phyloP scores from a whole-genome alignment of 2,797 vertebrate genomes.

The Chelmon rostratus region DNA sequence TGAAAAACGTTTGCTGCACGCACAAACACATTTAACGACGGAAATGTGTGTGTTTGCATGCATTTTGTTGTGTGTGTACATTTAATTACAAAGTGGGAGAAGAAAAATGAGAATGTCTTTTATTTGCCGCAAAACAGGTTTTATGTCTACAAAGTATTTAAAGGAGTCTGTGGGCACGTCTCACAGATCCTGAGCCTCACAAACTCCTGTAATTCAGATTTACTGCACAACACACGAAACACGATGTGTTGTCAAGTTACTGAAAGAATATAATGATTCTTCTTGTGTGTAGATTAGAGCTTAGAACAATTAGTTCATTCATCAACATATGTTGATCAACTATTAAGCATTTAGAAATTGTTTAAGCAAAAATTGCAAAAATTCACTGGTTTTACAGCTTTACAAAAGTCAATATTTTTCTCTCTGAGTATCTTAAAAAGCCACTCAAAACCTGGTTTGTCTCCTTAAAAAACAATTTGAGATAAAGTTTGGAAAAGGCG shows the following conservation, averaged over 20 bases:
- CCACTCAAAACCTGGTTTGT: no score
- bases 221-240: neutral
- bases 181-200: neutral
- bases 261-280: neutral
- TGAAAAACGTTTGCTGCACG: neutral
- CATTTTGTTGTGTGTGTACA: neutral
- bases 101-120: neutral
- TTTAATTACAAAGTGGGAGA: neutral
- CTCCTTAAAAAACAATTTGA: neutral
- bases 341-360: no score
- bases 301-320: no score
- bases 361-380: no score
- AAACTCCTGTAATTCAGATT: neutral
- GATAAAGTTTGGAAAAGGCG: neutral
- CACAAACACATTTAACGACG: neutral
- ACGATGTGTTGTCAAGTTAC: no score
- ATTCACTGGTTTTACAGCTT: no score
- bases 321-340: no score
- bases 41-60: neutral
- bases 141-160: neutral
- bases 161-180: neutral
- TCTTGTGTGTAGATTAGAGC: neutral
- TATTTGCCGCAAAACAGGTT: neutral
- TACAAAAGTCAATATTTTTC: no score
- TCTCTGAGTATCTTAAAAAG: no score